Conservation (phyloP, 1,140 invertebrate species). For the Augochlora pura region DNA sequence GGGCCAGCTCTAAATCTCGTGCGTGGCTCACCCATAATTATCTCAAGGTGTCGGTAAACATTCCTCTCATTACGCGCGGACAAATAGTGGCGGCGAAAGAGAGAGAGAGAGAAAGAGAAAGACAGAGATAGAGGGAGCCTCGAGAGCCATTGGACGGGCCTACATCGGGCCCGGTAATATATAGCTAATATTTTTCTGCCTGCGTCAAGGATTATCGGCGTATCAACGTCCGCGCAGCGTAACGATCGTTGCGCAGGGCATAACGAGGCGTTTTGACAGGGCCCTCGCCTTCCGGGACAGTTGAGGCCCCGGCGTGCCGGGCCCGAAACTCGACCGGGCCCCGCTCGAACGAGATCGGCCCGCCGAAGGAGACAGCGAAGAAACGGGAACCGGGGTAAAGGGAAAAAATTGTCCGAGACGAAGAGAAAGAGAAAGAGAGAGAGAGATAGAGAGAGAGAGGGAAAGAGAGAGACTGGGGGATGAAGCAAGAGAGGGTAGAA, state of each 20-base stretch:
- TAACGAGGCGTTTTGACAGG: conserved; percentile 54
- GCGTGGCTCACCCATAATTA: conserved; percentile 29
- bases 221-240: conserved; percentile 43
- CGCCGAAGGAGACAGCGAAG: too few species aligned
- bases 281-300: conserved; percentile 55
- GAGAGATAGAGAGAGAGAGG: not conserved
- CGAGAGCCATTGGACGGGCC: not conserved
- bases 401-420: not conserved
- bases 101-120: not conserved
- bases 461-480: not conserved
- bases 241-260: conserved; percentile 40
- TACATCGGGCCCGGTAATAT: conserved; percentile 25
- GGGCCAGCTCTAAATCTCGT: conserved; percentile 20
- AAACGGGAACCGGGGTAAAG: too few species aligned
- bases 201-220: conserved; percentile 47
- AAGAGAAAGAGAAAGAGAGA: not conserved
- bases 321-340: conserved; percentile 58
- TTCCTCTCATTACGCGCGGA: conserved; percentile 34
- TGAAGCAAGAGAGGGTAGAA: not conserved
- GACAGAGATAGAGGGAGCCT: not conserved
- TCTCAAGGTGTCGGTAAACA: conserved; percentile 46
- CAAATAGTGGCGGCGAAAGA: not conserved
- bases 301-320: conserved; percentile 35
- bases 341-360: not conserved
- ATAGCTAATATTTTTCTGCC: conserved; percentile 31